Base-by-base conservation (phyloP, 2,797 vertebrate species). In the Manis pentadactyla region DNA sequence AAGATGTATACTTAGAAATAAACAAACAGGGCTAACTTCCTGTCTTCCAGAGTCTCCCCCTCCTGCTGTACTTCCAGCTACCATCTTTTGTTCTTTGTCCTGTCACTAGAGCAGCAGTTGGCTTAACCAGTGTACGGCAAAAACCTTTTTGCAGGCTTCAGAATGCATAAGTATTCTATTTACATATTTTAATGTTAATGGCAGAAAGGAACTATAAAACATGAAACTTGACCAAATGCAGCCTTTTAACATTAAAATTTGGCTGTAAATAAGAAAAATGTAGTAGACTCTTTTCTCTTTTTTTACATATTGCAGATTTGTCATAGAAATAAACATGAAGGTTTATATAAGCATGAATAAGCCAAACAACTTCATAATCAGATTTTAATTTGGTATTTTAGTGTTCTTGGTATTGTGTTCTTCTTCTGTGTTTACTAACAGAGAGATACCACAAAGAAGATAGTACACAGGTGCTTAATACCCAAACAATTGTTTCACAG, bases 191-290 rank as follows among this genome's bases (percentile, higher is more conserved):
- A 98, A 96, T 97, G 97, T 84, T 96, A 98, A 97, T 84, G 64
- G 25, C 31, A 97, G 94, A 78, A 97, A 97, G 97, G n/a, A 34
- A 37, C 46, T 51, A 83, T 83, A 91, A 98, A 97, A 95, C 53
- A 97, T 27, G 8, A 96, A 37, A 90, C 49, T 88, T 91, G 31
- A 92, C 12, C 21, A 95, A 90, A 96, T 93, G 78, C 42, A 93
- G 46, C 86, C 90, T 93, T 98, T 98, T 96, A 97, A 87, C 64
- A 96, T 68, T 96, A 94, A 46, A 92, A 96, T 98, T 98, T 97
- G 81, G 63, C 69, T 85, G 51, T 90, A 98, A 97, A 95, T 93
- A 98, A 97, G 14, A 49, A 95, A 95, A 3, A 94, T 71, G 14
- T 75, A 96, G 97, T 94, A 95, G 86, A 55, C 1, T 3, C n/a